These are phyloP conservation scores for Congeria kusceri DNA, from an alignment of 2,888 invertebrate genomes.

Conservation along the genomic window DNA sequence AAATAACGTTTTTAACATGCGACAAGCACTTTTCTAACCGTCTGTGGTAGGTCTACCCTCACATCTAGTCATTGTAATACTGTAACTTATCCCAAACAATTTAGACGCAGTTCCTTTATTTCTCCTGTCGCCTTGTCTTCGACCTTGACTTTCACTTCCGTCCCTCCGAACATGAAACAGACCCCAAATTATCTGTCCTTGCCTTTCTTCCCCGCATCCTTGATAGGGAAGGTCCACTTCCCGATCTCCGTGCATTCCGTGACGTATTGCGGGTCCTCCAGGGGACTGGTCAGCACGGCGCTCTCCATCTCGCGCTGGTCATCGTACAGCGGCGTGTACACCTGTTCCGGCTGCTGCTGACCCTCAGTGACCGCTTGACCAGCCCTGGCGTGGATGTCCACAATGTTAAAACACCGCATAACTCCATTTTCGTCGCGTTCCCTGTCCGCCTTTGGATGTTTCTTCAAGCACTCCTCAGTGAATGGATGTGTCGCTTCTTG, in stretches of 20 bases:
- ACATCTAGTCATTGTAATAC: too few relatives aligned
- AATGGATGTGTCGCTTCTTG: neutral
- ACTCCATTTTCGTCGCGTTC: neutral
- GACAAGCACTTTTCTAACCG: too few relatives aligned
- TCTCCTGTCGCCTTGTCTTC: neutral
- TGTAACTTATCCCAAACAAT: neutral
- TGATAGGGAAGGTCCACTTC: conserved; percentile 3
- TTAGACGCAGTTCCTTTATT: neutral
- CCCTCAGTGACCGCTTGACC: conserved; percentile 7
- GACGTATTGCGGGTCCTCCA: neutral
- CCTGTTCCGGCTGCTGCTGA: neutral
- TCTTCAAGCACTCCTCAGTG: neutral
- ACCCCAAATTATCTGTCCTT: neutral
- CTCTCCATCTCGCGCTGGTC: neutral
- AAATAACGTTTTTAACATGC: too few relatives aligned
- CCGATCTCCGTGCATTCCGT: conserved; percentile 6
- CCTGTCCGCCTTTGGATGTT: neutral
- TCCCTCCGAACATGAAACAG: conserved; percentile 4
- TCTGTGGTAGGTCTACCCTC: too few relatives aligned
- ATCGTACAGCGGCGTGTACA: conserved; percentile 7
- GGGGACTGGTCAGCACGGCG: neutral
- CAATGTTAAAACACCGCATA: neutral
- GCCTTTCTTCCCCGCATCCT: neutral
- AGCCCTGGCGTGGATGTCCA: conserved; percentile 3
- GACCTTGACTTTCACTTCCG: neutral